phyloP scores from a whole-genome alignment of 2,797 vertebrate species.

The Pseudocheirus occidentalis region DNA sequence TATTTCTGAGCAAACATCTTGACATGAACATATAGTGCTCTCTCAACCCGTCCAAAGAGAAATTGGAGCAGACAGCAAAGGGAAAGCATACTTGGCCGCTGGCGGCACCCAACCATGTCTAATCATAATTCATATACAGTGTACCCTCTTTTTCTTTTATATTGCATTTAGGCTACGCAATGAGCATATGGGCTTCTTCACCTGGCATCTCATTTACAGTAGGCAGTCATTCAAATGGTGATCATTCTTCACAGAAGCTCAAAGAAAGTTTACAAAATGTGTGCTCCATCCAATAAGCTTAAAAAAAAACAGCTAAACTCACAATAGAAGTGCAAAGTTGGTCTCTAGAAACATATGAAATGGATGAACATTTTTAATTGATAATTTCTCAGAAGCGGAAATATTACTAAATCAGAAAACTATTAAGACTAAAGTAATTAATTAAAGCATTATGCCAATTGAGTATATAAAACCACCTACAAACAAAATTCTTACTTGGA shows the following conservation, averaged over 20 bases:
- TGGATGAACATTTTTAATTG: neutral
- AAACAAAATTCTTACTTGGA: slow-evolving; percentile 4
- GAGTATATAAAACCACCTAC: neutral
- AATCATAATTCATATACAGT: slow-evolving; percentile 87
- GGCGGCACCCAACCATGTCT: slow-evolving; percentile 84
- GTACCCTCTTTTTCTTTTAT: slow-evolving; percentile 83
- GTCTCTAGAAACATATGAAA: slow-evolving; percentile 5
- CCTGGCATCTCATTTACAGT: slow-evolving; percentile 85
- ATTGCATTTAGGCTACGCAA: slow-evolving; percentile 80
- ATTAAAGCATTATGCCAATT: neutral
- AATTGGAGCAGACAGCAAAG: slow-evolving; percentile 88
- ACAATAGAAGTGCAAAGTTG: slow-evolving; percentile 1
- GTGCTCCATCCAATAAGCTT: slow-evolving; percentile 12
- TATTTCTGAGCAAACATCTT: slow-evolving; percentile 88
- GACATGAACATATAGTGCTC: slow-evolving; percentile 84
- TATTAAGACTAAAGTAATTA: slow-evolving; percentile 8
- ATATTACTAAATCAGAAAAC: neutral
- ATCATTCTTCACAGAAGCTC: slow-evolving; percentile 79
- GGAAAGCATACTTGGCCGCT: slow-evolving; percentile 84
- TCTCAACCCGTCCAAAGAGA: slow-evolving; percentile 84
- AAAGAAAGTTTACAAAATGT: slow-evolving; percentile 39
- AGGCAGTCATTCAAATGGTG: slow-evolving; percentile 83
- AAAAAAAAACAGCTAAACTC: slow-evolving; percentile 10
- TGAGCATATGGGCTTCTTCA: slow-evolving; percentile 83
- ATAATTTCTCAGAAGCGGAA: neutral